These are phyloP conservation scores for Cirrhinus mrigala DNA, from an alignment of 2,797 vertebrate genomes.

Conservation along the genomic window DNA sequence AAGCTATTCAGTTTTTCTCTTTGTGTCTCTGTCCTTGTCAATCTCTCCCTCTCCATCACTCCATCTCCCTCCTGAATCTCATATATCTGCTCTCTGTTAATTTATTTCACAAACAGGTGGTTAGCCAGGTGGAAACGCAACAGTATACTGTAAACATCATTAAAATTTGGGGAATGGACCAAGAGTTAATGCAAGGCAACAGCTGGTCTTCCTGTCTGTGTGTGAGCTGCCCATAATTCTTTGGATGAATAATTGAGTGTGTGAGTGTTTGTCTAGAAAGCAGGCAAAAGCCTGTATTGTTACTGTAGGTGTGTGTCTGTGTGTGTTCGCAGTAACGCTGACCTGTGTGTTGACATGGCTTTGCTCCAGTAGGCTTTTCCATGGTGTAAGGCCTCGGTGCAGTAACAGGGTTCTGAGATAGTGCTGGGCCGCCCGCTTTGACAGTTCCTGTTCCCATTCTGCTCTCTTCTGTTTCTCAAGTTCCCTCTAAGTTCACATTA, in stretches of 20 bases:
- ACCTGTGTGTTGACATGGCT: slow-evolving; percentile 80
- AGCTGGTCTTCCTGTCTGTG: slow-evolving; percentile 45
- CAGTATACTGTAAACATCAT: slow-evolving; percentile 48
- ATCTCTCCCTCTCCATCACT: slow-evolving; percentile 23
- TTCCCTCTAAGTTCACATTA: slow-evolving; percentile 80
- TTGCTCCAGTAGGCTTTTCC: slow-evolving; percentile 84
- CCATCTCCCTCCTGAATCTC: not conserved
- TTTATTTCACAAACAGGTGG: slow-evolving; percentile 51
- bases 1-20: not conserved
- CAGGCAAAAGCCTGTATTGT: not conserved
- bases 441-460: slow-evolving; percentile 79
- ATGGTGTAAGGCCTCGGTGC: slow-evolving; percentile 84
- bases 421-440: slow-evolving; percentile 80
- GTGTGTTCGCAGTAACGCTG: slow-evolving; percentile 15
- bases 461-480: slow-evolving; percentile 83
- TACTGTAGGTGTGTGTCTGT: not conserved
- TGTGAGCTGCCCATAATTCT: slow-evolving; percentile 26
- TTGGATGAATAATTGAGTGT: slow-evolving; percentile 36
- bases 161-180: slow-evolving; percentile 27
- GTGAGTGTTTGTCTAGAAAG: slow-evolving; percentile 24
- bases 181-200: slow-evolving; percentile 34
- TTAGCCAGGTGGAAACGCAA: slow-evolving; percentile 49
- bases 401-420: slow-evolving; percentile 80
- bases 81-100: slow-evolving; percentile 37
- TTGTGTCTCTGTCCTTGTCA: not conserved